Conservation (phyloP, 1,140 invertebrate species). For the Cydia strobilella region DNA sequence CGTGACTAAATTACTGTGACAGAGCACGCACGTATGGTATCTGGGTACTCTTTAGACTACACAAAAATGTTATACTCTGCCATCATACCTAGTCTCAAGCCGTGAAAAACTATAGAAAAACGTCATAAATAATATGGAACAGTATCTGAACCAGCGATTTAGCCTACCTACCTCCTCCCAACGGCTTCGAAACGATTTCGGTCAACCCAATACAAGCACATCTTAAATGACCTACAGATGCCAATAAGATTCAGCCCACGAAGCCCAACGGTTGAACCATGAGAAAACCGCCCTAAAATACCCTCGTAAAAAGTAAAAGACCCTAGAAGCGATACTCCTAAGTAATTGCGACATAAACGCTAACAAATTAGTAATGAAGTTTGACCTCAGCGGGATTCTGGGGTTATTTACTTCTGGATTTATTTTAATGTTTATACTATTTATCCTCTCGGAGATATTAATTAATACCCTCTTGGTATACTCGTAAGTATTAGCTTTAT, state of each 20-base stretch:
- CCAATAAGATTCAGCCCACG: neutral
- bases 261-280: slow-evolving; percentile 17
- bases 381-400: slow-evolving; percentile 16
- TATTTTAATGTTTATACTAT: neutral
- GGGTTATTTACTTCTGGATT: neutral
- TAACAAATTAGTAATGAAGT: slow-evolving; percentile 14
- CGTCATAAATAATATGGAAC: no score
- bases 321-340: slow-evolving; percentile 42
- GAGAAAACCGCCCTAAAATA: slow-evolving; percentile 46
- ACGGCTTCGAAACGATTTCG: neutral
- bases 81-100: no score
- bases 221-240: neutral
- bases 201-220: slow-evolving; percentile 1
- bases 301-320: slow-evolving; percentile 57
- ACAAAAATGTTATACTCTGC: no score
- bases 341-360: slow-evolving; percentile 27
- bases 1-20: neutral
- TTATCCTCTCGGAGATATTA: neutral
- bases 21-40: neutral
- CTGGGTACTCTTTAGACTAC: neutral
- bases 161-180: neutral
- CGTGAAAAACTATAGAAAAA: no score
- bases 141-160: no score
- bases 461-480: neutral
- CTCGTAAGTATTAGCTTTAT: no score